phyloP scores from a whole-genome alignment of 1,140 invertebrate species.

The Trinorchestia longiramus region DNA sequence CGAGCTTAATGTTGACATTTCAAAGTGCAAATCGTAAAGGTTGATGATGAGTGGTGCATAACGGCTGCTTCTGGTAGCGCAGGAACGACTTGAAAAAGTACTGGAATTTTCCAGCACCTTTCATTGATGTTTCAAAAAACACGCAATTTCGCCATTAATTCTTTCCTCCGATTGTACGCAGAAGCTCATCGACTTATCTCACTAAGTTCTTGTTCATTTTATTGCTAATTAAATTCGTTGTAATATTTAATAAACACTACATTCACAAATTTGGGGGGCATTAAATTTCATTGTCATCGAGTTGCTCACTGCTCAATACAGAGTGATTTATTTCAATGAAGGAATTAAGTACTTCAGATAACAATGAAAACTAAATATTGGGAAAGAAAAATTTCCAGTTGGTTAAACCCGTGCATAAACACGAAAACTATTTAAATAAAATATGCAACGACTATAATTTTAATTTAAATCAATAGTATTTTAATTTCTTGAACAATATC shows the following conservation, averaged over 20 bases:
- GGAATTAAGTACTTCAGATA: too few relatives aligned
- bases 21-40: neutral
- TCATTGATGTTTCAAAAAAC: neutral
- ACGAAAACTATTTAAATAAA: too few relatives aligned
- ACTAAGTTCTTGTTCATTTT: neutral
- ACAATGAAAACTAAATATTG: too few relatives aligned
- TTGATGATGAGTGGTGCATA: neutral
- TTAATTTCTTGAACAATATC: too few relatives aligned
- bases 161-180: neutral
- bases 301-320: neutral
- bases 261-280: neutral
- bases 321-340: neutral
- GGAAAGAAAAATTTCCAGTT: too few relatives aligned
- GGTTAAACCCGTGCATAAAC: too few relatives aligned
- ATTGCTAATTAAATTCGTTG: neutral
- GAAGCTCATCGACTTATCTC: neutral
- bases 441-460: too few relatives aligned
- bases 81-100: neutral
- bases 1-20: neutral
- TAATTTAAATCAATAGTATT: too few relatives aligned
- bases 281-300: neutral
- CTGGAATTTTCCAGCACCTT: neutral
- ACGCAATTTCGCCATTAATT: neutral
- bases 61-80: neutral
- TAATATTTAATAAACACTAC: neutral